phyloP scores from a whole-genome alignment of 2,113 vertebrate genomes.

The Columba livia region DNA sequence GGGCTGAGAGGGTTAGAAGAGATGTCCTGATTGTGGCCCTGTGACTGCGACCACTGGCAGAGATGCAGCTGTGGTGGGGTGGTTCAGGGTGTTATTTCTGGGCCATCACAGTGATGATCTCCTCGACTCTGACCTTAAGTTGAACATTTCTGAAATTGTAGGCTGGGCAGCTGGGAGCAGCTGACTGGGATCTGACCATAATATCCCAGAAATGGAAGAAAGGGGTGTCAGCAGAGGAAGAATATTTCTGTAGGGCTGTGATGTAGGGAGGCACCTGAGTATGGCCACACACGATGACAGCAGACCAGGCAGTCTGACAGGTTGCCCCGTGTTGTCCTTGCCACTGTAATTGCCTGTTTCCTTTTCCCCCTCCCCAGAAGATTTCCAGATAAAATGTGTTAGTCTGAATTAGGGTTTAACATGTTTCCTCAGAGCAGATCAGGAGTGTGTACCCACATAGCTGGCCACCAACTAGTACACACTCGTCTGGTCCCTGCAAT shows the following conservation, averaged over 20 bases:
- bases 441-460: fast-evolving
- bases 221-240: not conserved
- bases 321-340: not conserved
- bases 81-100: not conserved
- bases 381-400: not conserved
- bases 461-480: not conserved
- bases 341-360: not conserved
- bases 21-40: not conserved
- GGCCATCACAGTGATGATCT: not conserved
- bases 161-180: not conserved
- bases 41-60: not conserved
- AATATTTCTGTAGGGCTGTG: not conserved
- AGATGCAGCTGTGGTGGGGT: not conserved
- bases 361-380: not conserved
- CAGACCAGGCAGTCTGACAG: not conserved
- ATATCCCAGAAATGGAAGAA: not conserved
- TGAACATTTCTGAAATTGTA: not conserved
- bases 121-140: not conserved
- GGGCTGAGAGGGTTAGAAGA: not conserved
- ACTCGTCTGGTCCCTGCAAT: not conserved
- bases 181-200: not conserved
- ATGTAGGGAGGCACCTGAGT: not conserved
- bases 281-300: not conserved
- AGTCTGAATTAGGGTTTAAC: not conserved
- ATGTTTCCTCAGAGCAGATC: not conserved